Base-by-base conservation (phyloP, 2,113 vertebrate species). In the Camelus bactrianus region DNA sequence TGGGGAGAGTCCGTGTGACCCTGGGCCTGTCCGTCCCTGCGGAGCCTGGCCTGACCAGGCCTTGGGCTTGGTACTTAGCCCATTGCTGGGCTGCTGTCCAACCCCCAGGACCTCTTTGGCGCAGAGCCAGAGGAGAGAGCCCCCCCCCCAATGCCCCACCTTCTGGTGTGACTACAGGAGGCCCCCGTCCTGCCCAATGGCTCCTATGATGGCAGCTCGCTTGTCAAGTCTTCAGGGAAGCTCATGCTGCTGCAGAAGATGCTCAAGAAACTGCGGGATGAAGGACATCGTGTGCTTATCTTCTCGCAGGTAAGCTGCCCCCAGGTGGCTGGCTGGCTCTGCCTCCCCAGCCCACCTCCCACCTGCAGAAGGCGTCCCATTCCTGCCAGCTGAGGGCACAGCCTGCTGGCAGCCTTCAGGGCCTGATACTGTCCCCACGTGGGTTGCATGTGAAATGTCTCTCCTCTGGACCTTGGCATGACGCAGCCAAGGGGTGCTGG, bases 181-280 rank as follows among this genome's bases (percentile, higher is more conserved):
- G 99, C 99, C 20, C 99, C 99, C 0, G 99, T 99, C 8, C 97
- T 99, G 96, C 99, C 99, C 92, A 99, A 99, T 0, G 99, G 99
- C 54, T 99, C 99, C n/a, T 99, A 99, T 0, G 99, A 99, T 6
- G 99, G 99, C 20, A 99, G 99, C 98, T 99, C 98, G 48, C 98
- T 99, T 97, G 99, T 99, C 88, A 99, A 99, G 97, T 99, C 99
- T 75, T 99, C 99, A 14, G 99, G 99, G 95, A 99, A 99, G 96
- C 99, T 99, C 97, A 99, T 99, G 94, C 98, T 99, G 96, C 99
- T 99, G 79, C 99, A 99, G 97, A 99, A 99, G 98, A 99, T 99
- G 99, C 98, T 99, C 52, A 99, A 99, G 98, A 99, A 99, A 46
- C 98, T 99, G 30, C 99, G 99, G 85, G 99, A 99, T 3, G 99